Base-by-base conservation (phyloP, 2,113 vertebrate species). In the pig (Sus scrofa) region DNA sequence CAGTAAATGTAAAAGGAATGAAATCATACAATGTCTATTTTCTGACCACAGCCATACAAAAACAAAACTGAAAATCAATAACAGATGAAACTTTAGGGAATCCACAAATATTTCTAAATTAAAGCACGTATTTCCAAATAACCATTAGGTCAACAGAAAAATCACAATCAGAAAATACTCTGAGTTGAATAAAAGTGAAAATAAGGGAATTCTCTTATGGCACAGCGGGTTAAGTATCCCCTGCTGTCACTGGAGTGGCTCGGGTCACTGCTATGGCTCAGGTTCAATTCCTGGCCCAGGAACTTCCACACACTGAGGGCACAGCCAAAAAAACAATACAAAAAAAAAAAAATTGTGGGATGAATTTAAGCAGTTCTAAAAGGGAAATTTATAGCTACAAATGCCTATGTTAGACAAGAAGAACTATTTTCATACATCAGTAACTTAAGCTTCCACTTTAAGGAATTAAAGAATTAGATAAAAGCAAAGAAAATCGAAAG, bases 91-190 rank as follows among this genome's bases (percentile, higher is more conserved):
- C 26, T 88, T 73, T 26, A 60, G 10, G 27, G 89, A 95, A 89
- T 81, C 22, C 79, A 92, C 6, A 58, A 86, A 92, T 8, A 30
- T 6, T 89, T 78, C 26, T 52, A 78, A 88, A 75, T 32, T 37
- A 73, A 82, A 82, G 34, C 39, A 89, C 30, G 60, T 20, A 67
- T 71, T 84, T 92, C 44, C 78, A 85, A 89, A 89, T 62, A 67
- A 60, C 56, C 78, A 75, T n/a, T 74, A 22, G 16, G 13, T 86
- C 30, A 44, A 90, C 12, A 58, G 18, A 93, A 71, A 81, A 89
- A 79, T 26, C 74, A 79, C n/a, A 65, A 67, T 78, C 26, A 75
- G 7, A 83, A 89, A 85, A 81, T 20, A 81, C 32, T 79, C 1
- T 68, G 9, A 82, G 54, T 26, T 71, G 20, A 74, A 56, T 82